These are phyloP conservation scores for Synanceia verrucosa DNA, from an alignment of 2,797 vertebrate species.

Conservation along the genomic window DNA sequence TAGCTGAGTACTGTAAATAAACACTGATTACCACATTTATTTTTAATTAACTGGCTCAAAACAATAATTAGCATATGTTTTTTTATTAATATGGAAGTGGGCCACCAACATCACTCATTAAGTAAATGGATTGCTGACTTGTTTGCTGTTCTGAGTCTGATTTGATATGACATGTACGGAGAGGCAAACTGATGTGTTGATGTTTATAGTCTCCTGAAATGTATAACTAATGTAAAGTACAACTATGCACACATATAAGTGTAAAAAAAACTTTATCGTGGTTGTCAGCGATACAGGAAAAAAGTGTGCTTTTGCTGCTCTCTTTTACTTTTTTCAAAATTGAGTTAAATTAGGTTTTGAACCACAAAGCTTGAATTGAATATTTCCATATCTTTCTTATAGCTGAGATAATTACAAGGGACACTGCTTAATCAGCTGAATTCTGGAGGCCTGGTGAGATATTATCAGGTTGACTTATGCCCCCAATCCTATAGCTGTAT, in stretches of 20 bases:
- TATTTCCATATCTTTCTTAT: slow-evolving; percentile 35
- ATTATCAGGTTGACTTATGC: slow-evolving; percentile 45
- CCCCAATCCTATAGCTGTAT: slow-evolving; percentile 31
- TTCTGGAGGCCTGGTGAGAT: slow-evolving; percentile 30
- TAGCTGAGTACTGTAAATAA: slow-evolving; percentile 56
- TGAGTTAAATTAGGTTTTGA: slow-evolving; percentile 41
- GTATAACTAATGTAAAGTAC: not conserved
- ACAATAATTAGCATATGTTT: slow-evolving; percentile 78
- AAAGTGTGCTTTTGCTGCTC: not conserved
- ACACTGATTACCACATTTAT: slow-evolving; percentile 64
- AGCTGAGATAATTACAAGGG: slow-evolving; percentile 39
- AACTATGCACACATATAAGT: not conserved
- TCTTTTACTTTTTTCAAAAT: not conserved
- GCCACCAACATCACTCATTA: slow-evolving; percentile 71
- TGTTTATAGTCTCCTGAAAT: slow-evolving; percentile 16
- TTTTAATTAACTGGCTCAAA: slow-evolving; percentile 77
- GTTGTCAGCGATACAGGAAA: not conserved
- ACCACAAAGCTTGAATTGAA: slow-evolving; percentile 39
- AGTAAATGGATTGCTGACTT: slow-evolving; percentile 67
- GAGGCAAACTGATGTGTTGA: slow-evolving; percentile 19
- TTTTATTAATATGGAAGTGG: slow-evolving; percentile 79
- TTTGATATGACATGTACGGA: slow-evolving; percentile 47
- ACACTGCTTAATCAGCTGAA: slow-evolving; percentile 62
- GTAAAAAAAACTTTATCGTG: not conserved
- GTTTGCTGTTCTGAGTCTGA: slow-evolving; percentile 58